These are phyloP conservation scores for Hermaeophaga mercurialis DNA, from an alignment of 2,888 invertebrate genomes.

Conservation along the genomic window DNA sequence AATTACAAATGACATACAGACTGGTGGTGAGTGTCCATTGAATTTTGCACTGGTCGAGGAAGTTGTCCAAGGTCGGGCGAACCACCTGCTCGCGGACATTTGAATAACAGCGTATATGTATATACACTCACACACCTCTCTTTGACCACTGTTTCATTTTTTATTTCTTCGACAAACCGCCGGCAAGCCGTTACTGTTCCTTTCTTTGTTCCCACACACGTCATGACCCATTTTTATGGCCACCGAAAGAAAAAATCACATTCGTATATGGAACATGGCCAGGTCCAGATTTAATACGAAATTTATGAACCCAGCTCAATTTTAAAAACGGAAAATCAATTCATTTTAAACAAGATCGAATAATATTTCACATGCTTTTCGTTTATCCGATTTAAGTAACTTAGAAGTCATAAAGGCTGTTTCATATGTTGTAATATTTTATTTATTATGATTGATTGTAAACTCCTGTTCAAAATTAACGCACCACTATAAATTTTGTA, in stretches of 20 bases:
- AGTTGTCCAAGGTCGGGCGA: conserved; percentile 16
- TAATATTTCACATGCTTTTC: no score
- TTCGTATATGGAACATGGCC: conserved; percentile 9
- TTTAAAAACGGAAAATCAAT: no score
- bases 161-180: not conserved
- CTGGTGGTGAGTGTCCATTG: not conserved
- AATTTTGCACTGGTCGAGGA: not conserved
- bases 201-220: conserved; percentile 20
- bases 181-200: not conserved
- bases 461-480: no score
- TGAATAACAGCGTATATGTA: not conserved
- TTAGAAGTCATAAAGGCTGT: no score
- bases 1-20: no score
- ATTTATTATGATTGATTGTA: no score
- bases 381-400: no score
- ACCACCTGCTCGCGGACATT: conserved; percentile 12
- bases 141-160: not conserved
- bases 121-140: not conserved
- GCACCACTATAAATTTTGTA: no score
- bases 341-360: no score
- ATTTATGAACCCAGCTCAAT: no score
- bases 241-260: conserved; percentile 7
- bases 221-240: conserved; percentile 25
- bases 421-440: no score
- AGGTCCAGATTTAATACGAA: not conserved